These are phyloP conservation scores for Hydrolagus affinis DNA, from an alignment of 2,113 vertebrate species.

Conservation along the genomic window DNA sequence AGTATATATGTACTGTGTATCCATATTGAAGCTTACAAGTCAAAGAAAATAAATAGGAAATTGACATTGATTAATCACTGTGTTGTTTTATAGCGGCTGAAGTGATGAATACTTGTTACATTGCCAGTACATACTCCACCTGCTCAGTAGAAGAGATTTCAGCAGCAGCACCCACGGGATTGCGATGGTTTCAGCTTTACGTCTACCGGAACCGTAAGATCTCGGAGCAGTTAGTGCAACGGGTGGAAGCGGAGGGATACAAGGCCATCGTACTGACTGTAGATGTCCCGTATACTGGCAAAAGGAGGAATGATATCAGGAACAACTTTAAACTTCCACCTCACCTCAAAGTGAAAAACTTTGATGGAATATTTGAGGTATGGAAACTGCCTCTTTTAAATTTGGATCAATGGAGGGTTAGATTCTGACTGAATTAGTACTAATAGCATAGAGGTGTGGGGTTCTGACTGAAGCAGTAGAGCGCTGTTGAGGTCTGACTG, in stretches of 20 bases:
- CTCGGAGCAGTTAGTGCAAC: slow-evolving; percentile 68
- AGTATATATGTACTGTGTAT: too few species aligned
- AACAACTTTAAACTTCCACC: slow-evolving; percentile 71
- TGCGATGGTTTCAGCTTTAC: slow-evolving; percentile 90
- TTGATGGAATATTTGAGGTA: slow-evolving; percentile 71
- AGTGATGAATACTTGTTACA: slow-evolving; percentile 66
- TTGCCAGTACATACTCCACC: slow-evolving; percentile 78
- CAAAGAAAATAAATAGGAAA: background rate
- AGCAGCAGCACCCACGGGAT: slow-evolving; percentile 56
- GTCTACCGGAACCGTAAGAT: slow-evolving; percentile 68
- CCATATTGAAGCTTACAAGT: background rate
- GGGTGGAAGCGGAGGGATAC: slow-evolving; percentile 69
- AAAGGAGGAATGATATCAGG: slow-evolving; percentile 69
- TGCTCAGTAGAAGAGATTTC: slow-evolving; percentile 78
- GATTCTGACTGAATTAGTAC: too few species aligned
- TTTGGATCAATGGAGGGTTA: background rate
- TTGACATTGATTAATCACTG: background rate
- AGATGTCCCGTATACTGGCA: slow-evolving; percentile 71
- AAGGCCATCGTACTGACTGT: slow-evolving; percentile 80
- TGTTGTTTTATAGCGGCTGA: slow-evolving; percentile 61
- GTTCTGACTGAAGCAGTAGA: too few species aligned
- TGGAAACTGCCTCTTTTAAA: slow-evolving; percentile 34
- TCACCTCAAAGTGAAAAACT: slow-evolving; percentile 72
- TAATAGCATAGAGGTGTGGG: too few species aligned
- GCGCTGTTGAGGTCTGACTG: too few species aligned